phyloP scores from a whole-genome alignment of 2,888 invertebrate species.

The Lithophane ornitopus region DNA sequence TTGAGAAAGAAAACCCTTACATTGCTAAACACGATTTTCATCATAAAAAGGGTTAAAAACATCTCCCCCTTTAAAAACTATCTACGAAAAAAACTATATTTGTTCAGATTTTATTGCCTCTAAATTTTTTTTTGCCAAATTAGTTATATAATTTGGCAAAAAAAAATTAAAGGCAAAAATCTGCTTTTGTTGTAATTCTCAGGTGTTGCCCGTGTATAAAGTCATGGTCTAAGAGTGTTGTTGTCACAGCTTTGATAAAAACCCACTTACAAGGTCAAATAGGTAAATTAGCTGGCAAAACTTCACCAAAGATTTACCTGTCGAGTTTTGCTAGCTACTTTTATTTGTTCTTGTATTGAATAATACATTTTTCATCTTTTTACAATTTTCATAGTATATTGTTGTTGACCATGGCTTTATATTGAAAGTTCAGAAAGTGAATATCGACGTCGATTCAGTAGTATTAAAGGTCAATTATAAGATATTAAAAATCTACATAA shows the following conservation, averaged over 20 bases:
- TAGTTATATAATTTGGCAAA: too few species aligned
- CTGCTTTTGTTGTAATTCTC: slow-evolving; percentile 9
- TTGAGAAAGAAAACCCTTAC: neutral
- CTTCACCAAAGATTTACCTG: neutral
- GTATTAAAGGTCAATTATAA: slow-evolving; percentile 40
- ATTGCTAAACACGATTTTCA: neutral
- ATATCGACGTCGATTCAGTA: slow-evolving; percentile 43
- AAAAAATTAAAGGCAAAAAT: slow-evolving; percentile 15
- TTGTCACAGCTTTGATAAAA: neutral
- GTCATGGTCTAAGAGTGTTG: slow-evolving; percentile 1
- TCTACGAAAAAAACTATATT: slow-evolving; percentile 60
- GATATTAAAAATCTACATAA: slow-evolving; percentile 65
- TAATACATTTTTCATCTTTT: too few species aligned
- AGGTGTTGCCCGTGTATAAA: slow-evolving; percentile 1
- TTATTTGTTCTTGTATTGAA: neutral
- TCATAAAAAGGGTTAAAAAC: slow-evolving; percentile 8
- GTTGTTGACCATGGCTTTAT: slow-evolving; percentile 13
- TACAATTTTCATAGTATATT: neutral
- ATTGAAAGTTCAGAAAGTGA: slow-evolving; percentile 22
- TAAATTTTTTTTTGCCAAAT: too few species aligned
- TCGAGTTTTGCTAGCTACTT: neutral
- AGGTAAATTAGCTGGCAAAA: neutral
- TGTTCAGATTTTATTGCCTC: slow-evolving; percentile 56
- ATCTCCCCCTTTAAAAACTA: slow-evolving; percentile 58
- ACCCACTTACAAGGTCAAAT: neutral